phyloP scores from a whole-genome alignment of 1,140 invertebrate species.

The Trichogramma pretiosum region DNA sequence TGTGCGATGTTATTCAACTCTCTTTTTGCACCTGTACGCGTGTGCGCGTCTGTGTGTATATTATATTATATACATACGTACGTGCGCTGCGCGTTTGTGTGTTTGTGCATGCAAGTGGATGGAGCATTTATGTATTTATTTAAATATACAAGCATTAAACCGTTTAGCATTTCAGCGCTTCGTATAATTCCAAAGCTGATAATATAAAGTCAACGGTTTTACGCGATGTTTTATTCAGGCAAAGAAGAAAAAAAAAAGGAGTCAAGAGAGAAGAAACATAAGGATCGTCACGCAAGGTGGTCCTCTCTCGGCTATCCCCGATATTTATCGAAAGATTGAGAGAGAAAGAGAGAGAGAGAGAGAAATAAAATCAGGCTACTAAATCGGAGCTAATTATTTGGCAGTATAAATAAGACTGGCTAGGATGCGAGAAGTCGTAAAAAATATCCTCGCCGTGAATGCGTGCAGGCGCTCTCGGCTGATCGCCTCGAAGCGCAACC shows the following conservation, averaged over 20 bases:
- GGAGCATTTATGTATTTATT: no score
- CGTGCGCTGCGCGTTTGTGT: slow-evolving; percentile 22
- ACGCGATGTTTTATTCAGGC: no score
- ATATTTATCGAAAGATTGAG: slow-evolving; percentile 6
- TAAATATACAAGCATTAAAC: no score
- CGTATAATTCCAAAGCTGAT: no score
- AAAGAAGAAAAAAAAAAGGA: slow-evolving; percentile 38
- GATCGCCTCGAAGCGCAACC: no score
- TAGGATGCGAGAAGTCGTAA: no score
- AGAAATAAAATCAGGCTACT: slow-evolving; percentile 38
- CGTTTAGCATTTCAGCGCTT: slow-evolving; percentile 26
- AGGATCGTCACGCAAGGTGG: slow-evolving; percentile 33
- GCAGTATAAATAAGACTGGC: no score
- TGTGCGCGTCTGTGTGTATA: neutral
- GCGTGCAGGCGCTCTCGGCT: no score
- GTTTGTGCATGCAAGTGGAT: slow-evolving; percentile 23
- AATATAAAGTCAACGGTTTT: slow-evolving; percentile 42
- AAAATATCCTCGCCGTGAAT: slow-evolving; percentile 15
- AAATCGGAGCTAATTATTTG: slow-evolving; percentile 45
- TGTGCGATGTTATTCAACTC: no score
- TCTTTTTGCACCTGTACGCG: slow-evolving; percentile 4
- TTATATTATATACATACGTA: neutral
- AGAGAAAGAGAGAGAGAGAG: slow-evolving; percentile 21
- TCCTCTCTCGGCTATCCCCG: slow-evolving; percentile 25
- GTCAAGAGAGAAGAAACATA: no score